A percentile compares a stretch with the other conserved stretches of the same genome.
phyloP scores from a whole-genome alignment of 2,797 vertebrate species.

The Parotocinclus haroldoi region DNA sequence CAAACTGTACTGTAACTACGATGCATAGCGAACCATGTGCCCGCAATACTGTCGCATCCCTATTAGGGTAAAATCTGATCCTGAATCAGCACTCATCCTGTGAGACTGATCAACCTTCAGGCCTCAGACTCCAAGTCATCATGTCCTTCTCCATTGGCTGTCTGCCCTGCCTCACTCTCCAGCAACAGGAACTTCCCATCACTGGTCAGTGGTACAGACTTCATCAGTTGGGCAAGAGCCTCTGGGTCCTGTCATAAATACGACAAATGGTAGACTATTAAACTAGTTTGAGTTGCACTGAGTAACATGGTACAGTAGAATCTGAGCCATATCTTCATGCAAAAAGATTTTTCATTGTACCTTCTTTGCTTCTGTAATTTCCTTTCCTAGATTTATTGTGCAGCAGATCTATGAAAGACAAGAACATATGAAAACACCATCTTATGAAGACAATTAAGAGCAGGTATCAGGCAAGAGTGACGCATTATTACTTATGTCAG shows the following conservation, averaged over 20 bases:
- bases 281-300: too few species aligned
- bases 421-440: neutral
- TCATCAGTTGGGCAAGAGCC: slow-evolving; percentile 88
- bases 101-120: slow-evolving; percentile 52
- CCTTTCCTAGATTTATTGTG: slow-evolving; percentile 91
- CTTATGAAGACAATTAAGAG: too few species aligned
- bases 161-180: slow-evolving; percentile 70
- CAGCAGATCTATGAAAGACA: slow-evolving; percentile 84
- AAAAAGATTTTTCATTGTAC: slow-evolving; percentile 61
- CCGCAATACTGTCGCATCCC: too few species aligned
- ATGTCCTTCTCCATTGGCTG: slow-evolving; percentile 57
- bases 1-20: too few species aligned
- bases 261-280: neutral
- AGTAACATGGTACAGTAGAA: too few species aligned
- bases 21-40: too few species aligned
- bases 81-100: neutral
- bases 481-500: too few species aligned
- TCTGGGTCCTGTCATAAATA: slow-evolving; percentile 80
- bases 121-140: slow-evolving; percentile 91
- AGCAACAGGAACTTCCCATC: slow-evolving; percentile 92
- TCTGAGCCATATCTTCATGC: too few species aligned
- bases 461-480: too few species aligned
- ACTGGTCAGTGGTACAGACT: slow-evolving; percentile 86
- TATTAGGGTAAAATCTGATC: neutral
- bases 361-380: slow-evolving; percentile 90